Percentiles rank a stretch among this genome's conserved stretches.
Conservation (phyloP, 92 coral and sea anemone species). For the Epizoanthus ramosus region DNA sequence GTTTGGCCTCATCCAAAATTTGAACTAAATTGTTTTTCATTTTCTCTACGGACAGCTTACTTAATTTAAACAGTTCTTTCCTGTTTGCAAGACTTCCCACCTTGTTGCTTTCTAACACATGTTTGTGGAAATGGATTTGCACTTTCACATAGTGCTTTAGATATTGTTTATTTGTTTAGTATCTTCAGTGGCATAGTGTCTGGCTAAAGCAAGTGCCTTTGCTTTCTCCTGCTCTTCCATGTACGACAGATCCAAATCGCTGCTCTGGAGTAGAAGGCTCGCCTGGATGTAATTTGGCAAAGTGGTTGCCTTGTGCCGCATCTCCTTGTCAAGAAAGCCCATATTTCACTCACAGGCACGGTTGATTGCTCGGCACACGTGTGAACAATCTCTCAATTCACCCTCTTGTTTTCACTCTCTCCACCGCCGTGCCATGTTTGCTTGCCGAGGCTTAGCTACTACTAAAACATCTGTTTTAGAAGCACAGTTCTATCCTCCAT, state of each 20-base stretch:
- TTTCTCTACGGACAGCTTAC: slow-evolving; percentile 35
- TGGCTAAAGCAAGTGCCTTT: slow-evolving; percentile 4
- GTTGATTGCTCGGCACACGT: no score
- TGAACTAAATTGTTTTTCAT: slow-evolving; percentile 37
- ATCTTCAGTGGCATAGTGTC: slow-evolving; percentile 21
- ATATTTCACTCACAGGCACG: slow-evolving; percentile 25
- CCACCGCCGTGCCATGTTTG: no score
- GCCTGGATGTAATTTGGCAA: slow-evolving; percentile 21
- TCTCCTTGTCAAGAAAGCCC: slow-evolving; percentile 7
- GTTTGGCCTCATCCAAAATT: slow-evolving; percentile 39
- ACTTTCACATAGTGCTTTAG: slow-evolving; percentile 9
- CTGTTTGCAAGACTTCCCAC: slow-evolving; percentile 27
- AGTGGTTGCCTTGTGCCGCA: slow-evolving; percentile 10
- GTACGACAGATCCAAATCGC: slow-evolving; percentile 22
- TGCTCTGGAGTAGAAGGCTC: slow-evolving; percentile 25
- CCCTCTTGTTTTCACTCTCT: no score
- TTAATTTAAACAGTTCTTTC: slow-evolving; percentile 32
- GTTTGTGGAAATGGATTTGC: slow-evolving; percentile 8
- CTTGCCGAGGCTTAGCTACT: no score
- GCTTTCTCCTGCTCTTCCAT: neutral
- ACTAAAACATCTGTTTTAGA: no score
- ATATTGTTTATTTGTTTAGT: neutral
- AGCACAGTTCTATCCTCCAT: no score
- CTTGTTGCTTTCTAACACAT: slow-evolving; percentile 2
- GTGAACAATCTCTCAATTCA: no score